Percentiles rank a stretch among this genome's conserved stretches.
These are phyloP conservation scores for Mercenaria mercenaria DNA, from an alignment of 1,140 invertebrate genomes.

Conservation along the genomic window DNA sequence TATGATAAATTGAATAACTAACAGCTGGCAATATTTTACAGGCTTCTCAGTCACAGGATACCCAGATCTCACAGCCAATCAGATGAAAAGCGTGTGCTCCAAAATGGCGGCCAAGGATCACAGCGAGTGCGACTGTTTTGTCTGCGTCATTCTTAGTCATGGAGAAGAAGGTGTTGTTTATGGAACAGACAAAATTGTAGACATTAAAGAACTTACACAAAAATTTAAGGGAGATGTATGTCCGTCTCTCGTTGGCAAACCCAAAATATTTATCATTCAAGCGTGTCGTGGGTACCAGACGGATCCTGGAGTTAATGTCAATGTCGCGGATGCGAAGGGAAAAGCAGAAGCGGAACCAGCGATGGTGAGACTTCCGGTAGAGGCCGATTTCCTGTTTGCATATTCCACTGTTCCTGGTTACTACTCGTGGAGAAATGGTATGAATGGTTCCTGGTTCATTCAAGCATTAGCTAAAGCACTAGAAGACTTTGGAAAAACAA, in stretches of 20 bases:
- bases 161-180: slow-evolving; percentile 76
- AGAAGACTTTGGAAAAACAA: slow-evolving; percentile 87
- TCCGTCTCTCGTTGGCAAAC: slow-evolving; percentile 76
- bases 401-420: slow-evolving; percentile 97
- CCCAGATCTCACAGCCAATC: slow-evolving; percentile 1
- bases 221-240: slow-evolving; percentile 77
- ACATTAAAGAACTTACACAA: slow-evolving; percentile 74
- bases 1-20: too few species aligned
- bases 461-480: slow-evolving; percentile 95
- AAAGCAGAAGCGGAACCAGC: neutral
- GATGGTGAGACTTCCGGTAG: slow-evolving; percentile 89
- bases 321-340: slow-evolving; percentile 21
- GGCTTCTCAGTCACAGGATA: slow-evolving; percentile 13
- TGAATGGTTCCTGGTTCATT: slow-evolving; percentile 95
- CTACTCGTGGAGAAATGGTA: slow-evolving; percentile 98
- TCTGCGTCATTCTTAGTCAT: slow-evolving; percentile 76
- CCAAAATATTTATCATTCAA: slow-evolving; percentile 83
- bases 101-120: slow-evolving; percentile 52
- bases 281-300: slow-evolving; percentile 79
- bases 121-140: slow-evolving; percentile 64
- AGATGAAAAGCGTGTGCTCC: slow-evolving; percentile 9
- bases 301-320: slow-evolving; percentile 41
- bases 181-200: slow-evolving; percentile 75
- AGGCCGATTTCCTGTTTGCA: slow-evolving; percentile 97
- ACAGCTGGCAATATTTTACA: neutral